Evolutionary conservation across 1,140 invertebrate genomes (phyloP).

Genomic region (Diabrotica undecimpunctata): DNA sequence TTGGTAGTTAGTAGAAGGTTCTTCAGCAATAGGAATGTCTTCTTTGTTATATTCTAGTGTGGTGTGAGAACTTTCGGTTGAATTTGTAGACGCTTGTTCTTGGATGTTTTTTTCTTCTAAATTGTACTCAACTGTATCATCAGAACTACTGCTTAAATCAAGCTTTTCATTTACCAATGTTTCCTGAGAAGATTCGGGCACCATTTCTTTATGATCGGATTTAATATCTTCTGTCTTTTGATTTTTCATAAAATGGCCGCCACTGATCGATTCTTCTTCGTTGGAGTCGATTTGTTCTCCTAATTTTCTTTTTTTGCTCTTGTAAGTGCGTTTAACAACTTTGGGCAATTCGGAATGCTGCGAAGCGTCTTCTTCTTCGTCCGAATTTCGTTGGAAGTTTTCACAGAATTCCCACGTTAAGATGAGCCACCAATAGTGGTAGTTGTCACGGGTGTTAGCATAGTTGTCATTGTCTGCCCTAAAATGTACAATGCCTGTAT

Average conservation of each 20-base stretch:
- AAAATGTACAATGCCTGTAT: conserved; percentile 12
- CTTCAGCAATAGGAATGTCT: background rate
- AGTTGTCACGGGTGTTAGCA: conserved; percentile 31
- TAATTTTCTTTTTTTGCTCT: background rate
- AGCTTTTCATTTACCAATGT: background rate
- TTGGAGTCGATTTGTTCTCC: too few relatives aligned
- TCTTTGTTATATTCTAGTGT: background rate
- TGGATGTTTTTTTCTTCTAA: background rate
- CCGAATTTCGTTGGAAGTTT: conserved; percentile 25
- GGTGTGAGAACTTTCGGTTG: background rate
- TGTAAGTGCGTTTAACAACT: background rate
- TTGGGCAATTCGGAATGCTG: background rate
- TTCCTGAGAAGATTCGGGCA: background rate
- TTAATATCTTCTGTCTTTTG: background rate
- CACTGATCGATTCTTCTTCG: background rate
- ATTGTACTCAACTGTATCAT: background rate
- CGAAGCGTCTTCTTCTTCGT: conserved; percentile 25
- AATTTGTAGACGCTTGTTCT: background rate
- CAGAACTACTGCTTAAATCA: background rate
- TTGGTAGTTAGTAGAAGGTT: background rate
- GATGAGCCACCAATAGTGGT: conserved; percentile 36
- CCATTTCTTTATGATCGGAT: background rate
- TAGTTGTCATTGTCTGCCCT: conserved; percentile 36
- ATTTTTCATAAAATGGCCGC: background rate
- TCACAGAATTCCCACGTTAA: conserved; percentile 38